Evolutionary conservation across 2,797 vertebrate genomes (phyloP).

Genomic region (Phyllotis vaccarum): DNA sequence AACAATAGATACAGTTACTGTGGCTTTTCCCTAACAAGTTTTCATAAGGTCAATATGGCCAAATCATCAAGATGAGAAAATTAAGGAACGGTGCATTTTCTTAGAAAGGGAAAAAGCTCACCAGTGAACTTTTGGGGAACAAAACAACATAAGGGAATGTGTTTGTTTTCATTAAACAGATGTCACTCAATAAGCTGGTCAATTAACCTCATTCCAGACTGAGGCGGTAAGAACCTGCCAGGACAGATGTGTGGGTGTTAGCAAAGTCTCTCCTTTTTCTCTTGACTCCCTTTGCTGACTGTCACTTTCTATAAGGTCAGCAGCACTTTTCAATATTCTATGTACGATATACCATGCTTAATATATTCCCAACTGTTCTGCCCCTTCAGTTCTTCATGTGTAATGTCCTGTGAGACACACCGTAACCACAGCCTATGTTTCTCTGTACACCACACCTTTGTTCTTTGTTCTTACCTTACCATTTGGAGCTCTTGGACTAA

Average conservation of each 20-base stretch:
- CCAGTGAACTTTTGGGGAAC: not conserved
- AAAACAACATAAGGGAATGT: not conserved
- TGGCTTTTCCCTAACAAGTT: not conserved
- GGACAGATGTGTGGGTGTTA: not conserved
- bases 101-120: slow-evolving; percentile 37
- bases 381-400: not conserved
- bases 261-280: not conserved
- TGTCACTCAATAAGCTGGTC: not conserved
- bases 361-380: not conserved
- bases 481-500: slow-evolving; percentile 2
- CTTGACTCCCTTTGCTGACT: not conserved
- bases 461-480: slow-evolving; percentile 39
- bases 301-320: not conserved
- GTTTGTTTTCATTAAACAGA: not conserved
- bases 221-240: not conserved
- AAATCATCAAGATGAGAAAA: not conserved
- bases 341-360: not conserved
- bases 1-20: not conserved
- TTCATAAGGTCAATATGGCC: not conserved
- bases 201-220: not conserved
- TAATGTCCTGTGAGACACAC: not conserved
- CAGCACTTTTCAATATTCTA: not conserved
- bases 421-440: not conserved
- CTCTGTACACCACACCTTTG: not conserved
- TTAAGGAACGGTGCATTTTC: not conserved